A percentile compares a stretch with the other conserved stretches of the same genome.
Evolutionary conservation across 2,888 invertebrate species (phyloP).

Genomic region (Lasioglossum vierecki): DNA sequence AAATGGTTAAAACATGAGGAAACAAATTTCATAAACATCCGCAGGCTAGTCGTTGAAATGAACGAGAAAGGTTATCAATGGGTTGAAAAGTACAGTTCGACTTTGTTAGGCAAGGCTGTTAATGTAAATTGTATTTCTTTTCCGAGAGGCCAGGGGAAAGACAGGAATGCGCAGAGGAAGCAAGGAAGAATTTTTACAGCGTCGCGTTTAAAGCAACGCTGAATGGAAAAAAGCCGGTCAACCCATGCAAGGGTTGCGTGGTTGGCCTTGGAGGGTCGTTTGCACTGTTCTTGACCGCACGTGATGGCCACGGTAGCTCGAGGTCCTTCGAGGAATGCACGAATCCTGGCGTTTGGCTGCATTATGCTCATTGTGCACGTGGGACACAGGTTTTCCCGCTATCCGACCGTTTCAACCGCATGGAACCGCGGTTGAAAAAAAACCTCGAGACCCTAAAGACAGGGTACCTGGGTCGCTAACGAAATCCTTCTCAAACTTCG

Average conservation of each 20-base stretch:
- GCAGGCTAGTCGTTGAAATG: not conserved
- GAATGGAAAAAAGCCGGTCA: slow-evolving; percentile 48
- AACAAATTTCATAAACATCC: too few species aligned
- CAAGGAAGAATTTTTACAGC: not conserved
- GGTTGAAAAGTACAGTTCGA: not conserved
- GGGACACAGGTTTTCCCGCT: slow-evolving; percentile 37
- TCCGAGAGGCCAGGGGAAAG: not conserved
- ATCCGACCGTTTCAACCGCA: slow-evolving; percentile 39
- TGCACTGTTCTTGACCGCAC: slow-evolving; percentile 71
- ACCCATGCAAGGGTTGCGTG: slow-evolving; percentile 73
- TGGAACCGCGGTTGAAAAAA: slow-evolving; percentile 13
- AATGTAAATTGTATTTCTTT: not conserved
- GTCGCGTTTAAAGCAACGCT: slow-evolving; percentile 39
- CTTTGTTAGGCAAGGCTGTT: not conserved
- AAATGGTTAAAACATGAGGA: too few species aligned
- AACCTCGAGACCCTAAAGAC: not conserved
- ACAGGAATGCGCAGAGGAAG: not conserved
- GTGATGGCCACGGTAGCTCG: slow-evolving; percentile 59
- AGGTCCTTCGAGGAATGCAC: slow-evolving; percentile 71
- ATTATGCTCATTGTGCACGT: slow-evolving; percentile 56
- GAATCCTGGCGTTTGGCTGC: slow-evolving; percentile 55
- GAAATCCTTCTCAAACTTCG: not conserved
- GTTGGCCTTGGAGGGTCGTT: slow-evolving; percentile 78
- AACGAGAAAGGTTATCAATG: not conserved
- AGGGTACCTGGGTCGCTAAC: not conserved